Evolutionary conservation across 2,797 vertebrate species (phyloP).

Genomic region (Acridotheres tristis): DNA sequence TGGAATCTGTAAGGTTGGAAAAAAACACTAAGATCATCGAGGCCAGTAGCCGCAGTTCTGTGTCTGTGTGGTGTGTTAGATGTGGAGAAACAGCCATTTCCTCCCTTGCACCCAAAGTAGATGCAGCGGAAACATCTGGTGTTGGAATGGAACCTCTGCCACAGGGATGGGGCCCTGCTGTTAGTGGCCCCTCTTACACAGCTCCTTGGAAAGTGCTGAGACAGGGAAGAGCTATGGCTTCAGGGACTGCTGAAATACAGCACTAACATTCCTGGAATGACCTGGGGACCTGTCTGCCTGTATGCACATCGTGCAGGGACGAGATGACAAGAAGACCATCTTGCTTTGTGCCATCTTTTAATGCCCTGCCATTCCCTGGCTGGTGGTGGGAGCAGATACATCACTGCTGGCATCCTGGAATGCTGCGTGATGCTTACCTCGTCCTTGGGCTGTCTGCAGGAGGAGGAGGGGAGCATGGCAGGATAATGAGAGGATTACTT

Average conservation of each 20-base stretch:
- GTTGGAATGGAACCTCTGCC: background rate
- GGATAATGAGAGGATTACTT: slow-evolving; percentile 33
- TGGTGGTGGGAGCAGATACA: rapidly evolving
- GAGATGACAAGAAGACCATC: background rate
- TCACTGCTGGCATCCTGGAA: background rate
- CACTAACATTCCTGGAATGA: too few relatives aligned
- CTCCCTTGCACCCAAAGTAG: background rate
- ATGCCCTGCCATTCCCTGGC: rapidly evolving
- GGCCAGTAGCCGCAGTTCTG: background rate
- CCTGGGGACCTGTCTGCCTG: background rate
- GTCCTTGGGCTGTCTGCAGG: background rate
- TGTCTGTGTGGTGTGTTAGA: background rate
- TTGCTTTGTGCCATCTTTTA: background rate
- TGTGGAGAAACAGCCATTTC: background rate
- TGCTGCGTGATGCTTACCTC: background rate
- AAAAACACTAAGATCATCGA: rapidly evolving
- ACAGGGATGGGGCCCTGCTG: rapidly evolving
- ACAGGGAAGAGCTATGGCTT: background rate
- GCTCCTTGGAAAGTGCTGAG: background rate
- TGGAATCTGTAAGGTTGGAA: background rate
- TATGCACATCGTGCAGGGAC: rapidly evolving
- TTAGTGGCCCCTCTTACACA: rapidly evolving
- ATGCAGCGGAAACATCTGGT: background rate
- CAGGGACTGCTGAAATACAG: background rate
- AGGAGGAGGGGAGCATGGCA: background rate